These are phyloP conservation scores for Pao palembangensis DNA, from an alignment of 2,113 vertebrate species.

Conservation along the genomic window DNA sequence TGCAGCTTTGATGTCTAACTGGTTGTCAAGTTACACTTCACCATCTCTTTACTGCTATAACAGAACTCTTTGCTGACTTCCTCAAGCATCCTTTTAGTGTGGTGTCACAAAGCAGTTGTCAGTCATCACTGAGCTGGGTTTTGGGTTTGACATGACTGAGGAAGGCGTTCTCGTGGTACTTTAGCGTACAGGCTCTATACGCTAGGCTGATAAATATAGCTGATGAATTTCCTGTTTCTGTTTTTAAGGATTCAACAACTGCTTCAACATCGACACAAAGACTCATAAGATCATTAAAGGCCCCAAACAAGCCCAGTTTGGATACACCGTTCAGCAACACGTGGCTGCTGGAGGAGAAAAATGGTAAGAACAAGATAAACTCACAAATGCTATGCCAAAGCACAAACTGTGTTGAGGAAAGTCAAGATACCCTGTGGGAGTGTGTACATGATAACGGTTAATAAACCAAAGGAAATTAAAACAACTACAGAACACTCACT, in stretches of 20 bases:
- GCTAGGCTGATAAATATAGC: neutral
- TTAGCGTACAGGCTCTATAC: conserved; percentile 27
- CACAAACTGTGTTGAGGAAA: too few relatives aligned
- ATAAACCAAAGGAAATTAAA: too few relatives aligned
- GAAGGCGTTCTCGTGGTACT: conserved; percentile 14
- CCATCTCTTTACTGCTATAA: conserved; percentile 7
- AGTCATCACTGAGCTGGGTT: neutral
- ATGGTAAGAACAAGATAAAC: conserved; percentile 78
- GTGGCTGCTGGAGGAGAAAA: conserved; percentile 84
- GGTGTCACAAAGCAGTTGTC: neutral
- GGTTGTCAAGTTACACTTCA: conserved; percentile 8
- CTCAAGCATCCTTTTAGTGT: neutral
- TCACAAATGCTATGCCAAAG: neutral
- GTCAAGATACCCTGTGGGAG: too few relatives aligned
- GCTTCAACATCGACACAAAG: conserved; percentile 91
- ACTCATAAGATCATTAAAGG: conserved; percentile 84
- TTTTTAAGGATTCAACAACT: conserved; percentile 75
- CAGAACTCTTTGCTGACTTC: neutral
- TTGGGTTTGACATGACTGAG: too few relatives aligned
- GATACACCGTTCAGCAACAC: conserved; percentile 96
- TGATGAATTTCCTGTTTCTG: conserved; percentile 21
- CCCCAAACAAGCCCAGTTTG: conserved; percentile 87
- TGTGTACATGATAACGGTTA: too few relatives aligned
- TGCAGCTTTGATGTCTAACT: conserved; percentile 18
- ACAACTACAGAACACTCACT: too few relatives aligned